A percentile compares a stretch with the other conserved stretches of the same genome.
These are phyloP conservation scores for Leptopilina syphax DNA, from an alignment of 2,888 invertebrate genomes.

Conservation along the genomic window DNA sequence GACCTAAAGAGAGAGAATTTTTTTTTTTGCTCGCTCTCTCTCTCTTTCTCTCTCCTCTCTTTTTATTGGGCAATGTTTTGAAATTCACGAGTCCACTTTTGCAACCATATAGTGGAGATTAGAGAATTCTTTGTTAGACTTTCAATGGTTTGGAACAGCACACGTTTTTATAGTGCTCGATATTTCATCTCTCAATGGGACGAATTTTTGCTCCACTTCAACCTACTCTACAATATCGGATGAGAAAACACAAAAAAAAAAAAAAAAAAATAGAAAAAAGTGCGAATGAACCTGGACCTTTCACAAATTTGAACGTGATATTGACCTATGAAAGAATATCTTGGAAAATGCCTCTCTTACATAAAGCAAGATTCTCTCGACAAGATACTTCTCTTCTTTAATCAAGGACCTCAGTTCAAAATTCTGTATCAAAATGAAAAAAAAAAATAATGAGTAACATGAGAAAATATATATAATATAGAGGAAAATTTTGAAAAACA, in stretches of 20 bases:
- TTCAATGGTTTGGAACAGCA: conserved; percentile 19
- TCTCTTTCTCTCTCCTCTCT: background rate
- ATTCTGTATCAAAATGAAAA: background rate
- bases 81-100: conserved; percentile 15
- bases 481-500: background rate
- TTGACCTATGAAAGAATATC: conserved; percentile 38
- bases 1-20: conserved; percentile 14
- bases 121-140: conserved; percentile 24
- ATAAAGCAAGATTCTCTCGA: conserved; percentile 32
- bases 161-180: conserved; percentile 19
- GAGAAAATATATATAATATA: background rate
- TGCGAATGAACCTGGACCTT: conserved; percentile 34
- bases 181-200: conserved; percentile 25
- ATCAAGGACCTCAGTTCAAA: conserved; percentile 41
- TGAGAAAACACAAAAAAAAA: background rate
- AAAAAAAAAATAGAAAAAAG: conserved; percentile 17
- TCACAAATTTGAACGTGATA: conserved; percentile 43
- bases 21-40: background rate
- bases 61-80: conserved; percentile 11
- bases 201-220: conserved; percentile 22
- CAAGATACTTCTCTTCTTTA: conserved; percentile 45
- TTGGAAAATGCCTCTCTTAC: conserved; percentile 13
- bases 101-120: conserved; percentile 13
- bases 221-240: conserved; percentile 40
- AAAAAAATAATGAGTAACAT: too few species aligned